phyloP scores from a whole-genome alignment of 2,797 vertebrate genomes.

The Sarcophilus harrisii region DNA sequence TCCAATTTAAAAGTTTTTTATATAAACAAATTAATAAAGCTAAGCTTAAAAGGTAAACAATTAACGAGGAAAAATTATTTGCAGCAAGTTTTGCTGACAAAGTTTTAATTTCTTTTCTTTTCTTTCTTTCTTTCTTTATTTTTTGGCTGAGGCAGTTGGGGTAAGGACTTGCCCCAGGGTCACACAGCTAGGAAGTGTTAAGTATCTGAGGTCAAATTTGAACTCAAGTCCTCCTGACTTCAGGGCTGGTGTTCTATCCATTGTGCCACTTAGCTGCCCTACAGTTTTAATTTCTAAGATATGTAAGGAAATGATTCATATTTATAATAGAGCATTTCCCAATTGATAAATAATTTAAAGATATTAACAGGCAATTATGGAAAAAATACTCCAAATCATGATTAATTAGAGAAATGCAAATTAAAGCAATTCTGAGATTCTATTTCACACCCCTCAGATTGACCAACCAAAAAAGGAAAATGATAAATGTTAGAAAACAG shows the following conservation, averaged over 20 bases:
- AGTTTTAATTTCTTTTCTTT: no score
- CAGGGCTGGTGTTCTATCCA: no score
- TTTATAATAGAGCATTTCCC: not conserved
- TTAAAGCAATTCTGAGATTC: not conserved
- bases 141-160: no score
- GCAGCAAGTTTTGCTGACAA: no score
- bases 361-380: not conserved
- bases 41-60: no score
- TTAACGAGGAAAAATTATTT: no score
- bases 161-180: no score
- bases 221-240: no score
- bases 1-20: not conserved
- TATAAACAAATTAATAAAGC: not conserved
- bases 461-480: not conserved
- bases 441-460: not conserved
- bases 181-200: no score
- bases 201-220: no score
- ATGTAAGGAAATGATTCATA: not conserved
- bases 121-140: no score
- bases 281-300: not conserved
- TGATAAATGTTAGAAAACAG: not conserved
- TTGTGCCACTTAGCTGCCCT: no score
- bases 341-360: not conserved
- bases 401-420: not conserved
- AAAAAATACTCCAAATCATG: not conserved